Conservation (phyloP, 2,797 vertebrate species). For the Phataginus tricuspis region DNA sequence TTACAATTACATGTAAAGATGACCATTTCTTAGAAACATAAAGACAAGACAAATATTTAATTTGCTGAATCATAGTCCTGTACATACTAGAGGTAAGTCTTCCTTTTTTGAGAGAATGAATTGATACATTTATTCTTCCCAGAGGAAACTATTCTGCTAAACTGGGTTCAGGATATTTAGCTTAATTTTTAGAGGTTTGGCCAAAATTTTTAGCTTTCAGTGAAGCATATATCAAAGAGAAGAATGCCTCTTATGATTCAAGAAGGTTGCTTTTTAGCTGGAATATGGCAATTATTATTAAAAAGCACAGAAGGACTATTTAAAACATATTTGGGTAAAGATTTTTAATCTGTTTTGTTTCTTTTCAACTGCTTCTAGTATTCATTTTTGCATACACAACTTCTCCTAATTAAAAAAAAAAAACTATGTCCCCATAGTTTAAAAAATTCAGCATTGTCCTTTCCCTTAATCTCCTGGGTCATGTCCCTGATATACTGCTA, state of each 20-base stretch:
- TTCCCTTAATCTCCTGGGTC: background rate
- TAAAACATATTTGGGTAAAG: conserved; percentile 31
- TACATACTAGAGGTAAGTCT: background rate
- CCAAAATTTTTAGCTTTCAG: conserved; percentile 24
- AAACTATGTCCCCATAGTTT: background rate
- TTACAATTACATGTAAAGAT: conserved; percentile 50
- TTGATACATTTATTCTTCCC: background rate
- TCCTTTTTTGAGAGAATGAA: background rate
- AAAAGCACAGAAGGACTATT: conserved; percentile 6
- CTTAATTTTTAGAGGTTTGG: conserved; percentile 38
- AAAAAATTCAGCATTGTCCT: background rate
- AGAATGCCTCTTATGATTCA: conserved; percentile 33
- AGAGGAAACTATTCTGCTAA: conserved; percentile 6
- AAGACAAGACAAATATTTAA: background rate
- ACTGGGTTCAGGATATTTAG: background rate
- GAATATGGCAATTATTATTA: background rate
- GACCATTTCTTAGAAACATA: conserved; percentile 27
- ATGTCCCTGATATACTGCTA: background rate
- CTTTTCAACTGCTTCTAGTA: background rate
- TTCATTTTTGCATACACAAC: background rate
- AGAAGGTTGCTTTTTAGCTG: background rate
- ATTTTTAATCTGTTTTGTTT: conserved; percentile 43
- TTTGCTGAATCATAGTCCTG: background rate
- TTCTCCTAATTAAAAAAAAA: conserved; percentile 29
- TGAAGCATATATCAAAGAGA: conserved; percentile 31